Evolutionary conservation across 2,113 vertebrate species (phyloP).

Genomic region (Elgaria multicarinata): DNA sequence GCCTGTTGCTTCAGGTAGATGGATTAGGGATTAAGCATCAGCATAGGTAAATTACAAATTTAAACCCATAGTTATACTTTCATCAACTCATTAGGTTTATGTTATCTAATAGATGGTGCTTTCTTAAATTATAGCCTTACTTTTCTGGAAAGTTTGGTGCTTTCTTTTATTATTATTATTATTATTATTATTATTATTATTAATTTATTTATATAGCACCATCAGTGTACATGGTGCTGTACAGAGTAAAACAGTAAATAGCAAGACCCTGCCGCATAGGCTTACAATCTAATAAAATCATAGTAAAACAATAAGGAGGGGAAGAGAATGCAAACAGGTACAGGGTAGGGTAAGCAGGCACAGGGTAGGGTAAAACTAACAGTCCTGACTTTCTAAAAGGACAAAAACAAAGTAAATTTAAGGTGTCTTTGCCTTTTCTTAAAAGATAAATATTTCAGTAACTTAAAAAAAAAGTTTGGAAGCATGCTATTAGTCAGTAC

Average conservation of each 20-base stretch:
- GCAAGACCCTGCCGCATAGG: no score
- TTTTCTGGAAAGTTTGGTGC: not conserved
- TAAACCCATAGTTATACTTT: not conserved
- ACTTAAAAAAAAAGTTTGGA: not conserved
- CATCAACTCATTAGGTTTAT: slow-evolving; percentile 21
- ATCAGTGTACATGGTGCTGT: no score
- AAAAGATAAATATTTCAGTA: not conserved
- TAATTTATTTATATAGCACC: no score
- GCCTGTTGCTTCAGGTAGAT: not conserved
- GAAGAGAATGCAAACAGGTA: no score
- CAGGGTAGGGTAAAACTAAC: no score
- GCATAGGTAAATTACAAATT: not conserved
- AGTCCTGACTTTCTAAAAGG: slow-evolving; percentile 31
- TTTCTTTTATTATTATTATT: no score
- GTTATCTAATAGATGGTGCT: slow-evolving; percentile 21
- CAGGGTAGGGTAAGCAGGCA: no score
- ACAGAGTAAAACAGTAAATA: no score
- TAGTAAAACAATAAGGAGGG: no score
- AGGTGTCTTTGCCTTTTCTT: not conserved
- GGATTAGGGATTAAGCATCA: slow-evolving; percentile 11
- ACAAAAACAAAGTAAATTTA: slow-evolving; percentile 14
- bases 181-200: no score
- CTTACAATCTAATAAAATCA: no score
- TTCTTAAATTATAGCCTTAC: not conserved
- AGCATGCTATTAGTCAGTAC: not conserved